Conservation (phyloP, 2,113 vertebrate genomes). For the Cervus canadensis region DNA sequence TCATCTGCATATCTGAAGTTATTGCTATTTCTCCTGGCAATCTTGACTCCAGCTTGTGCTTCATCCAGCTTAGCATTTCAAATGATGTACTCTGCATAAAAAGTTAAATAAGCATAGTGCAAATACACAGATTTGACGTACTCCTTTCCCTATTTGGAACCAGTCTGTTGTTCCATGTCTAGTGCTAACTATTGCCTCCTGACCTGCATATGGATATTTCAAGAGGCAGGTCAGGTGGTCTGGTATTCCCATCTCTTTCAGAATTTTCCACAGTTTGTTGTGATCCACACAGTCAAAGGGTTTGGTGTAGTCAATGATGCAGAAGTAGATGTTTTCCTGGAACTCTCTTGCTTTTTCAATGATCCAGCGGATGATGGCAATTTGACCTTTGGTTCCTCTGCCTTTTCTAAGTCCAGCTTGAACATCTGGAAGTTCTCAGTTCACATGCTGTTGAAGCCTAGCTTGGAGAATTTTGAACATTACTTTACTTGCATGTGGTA, state of each 20-base stretch:
- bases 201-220: neutral
- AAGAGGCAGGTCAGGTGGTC: neutral
- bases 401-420: neutral
- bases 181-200: neutral
- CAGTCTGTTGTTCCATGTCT: neutral
- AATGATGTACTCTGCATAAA: neutral
- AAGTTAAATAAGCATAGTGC: neutral
- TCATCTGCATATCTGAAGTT: neutral
- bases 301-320: neutral
- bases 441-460: neutral
- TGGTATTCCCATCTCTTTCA: neutral
- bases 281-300: neutral
- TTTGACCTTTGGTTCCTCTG: neutral
- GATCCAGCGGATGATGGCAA: rapidly evolving
- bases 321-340: neutral
- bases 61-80: neutral
- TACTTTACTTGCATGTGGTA: neutral
- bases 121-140: neutral
- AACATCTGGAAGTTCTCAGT: neutral
- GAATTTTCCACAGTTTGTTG: neutral
- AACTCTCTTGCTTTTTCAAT: neutral
- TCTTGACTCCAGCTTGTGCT: neutral
- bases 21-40: neutral
- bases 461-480: neutral
- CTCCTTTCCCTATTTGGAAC: neutral